phyloP scores from a whole-genome alignment of 2,113 vertebrate species.

The Eublepharis macularius region DNA sequence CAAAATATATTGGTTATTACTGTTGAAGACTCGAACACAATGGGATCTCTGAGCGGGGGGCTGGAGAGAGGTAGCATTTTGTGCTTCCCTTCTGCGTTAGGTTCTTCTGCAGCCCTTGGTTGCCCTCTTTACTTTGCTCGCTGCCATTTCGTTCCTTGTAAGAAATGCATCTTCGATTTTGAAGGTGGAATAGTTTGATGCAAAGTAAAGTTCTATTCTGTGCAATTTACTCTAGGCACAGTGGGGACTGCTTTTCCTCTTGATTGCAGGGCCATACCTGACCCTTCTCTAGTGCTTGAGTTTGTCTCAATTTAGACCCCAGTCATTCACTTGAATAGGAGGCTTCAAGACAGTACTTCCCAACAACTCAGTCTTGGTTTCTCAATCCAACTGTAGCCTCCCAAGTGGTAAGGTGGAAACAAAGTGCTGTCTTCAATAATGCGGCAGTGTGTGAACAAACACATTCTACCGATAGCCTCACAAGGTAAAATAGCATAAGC shows the following conservation, averaged over 20 bases:
- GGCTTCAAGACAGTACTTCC: background rate
- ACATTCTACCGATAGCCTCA: background rate
- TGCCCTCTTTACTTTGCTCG: no score
- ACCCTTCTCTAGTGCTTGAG: background rate
- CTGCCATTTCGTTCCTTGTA: no score
- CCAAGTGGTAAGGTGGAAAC: background rate
- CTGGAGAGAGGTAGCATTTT: no score
- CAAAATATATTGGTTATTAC: no score
- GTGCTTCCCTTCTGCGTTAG: no score
- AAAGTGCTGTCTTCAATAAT: background rate
- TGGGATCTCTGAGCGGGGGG: no score
- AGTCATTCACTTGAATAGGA: background rate
- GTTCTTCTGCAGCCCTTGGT: no score
- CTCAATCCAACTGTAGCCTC: background rate
- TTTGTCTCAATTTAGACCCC: background rate
- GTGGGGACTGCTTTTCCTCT: background rate
- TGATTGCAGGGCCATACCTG: background rate
- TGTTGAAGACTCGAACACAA: no score
- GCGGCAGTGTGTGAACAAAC: background rate
- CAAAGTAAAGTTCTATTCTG: background rate
- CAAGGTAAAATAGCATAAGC: background rate
- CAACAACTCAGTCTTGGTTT: background rate
- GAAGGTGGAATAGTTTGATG: no score
- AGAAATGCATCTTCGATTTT: no score
- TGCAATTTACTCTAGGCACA: background rate